Percentiles rank a stretch among this genome's conserved stretches.
Conservation (phyloP, 2,888 invertebrate genomes). For the Cryptophagus acutangulus region DNA sequence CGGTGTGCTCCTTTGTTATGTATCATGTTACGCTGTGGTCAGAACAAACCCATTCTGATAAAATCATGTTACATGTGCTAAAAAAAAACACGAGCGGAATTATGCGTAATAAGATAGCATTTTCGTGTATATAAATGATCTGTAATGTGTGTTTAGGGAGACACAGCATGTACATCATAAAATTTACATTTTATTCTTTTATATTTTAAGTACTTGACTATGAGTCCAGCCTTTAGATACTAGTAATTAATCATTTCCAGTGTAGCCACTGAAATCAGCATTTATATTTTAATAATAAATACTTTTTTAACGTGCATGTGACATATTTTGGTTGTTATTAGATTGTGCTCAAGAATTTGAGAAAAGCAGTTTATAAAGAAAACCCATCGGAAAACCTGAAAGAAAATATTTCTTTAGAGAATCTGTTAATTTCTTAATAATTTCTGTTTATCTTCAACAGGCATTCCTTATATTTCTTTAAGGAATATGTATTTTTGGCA, state of each 20-base stretch:
- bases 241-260: constrained; percentile 20
- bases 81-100: constrained; percentile 25
- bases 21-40: constrained; percentile 21
- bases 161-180: constrained; percentile 19
- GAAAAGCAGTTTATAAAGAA: too few species aligned
- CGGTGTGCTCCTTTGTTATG: constrained; percentile 13
- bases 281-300: too few species aligned
- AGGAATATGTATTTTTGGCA: too few species aligned
- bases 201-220: constrained; percentile 15
- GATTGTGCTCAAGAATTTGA: too few species aligned
- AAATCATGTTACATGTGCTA: constrained; percentile 27
- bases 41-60: constrained; percentile 24
- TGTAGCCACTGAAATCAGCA: constrained; percentile 9
- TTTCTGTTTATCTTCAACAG: too few species aligned
- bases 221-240: constrained; percentile 12
- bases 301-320: too few species aligned
- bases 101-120: constrained; percentile 35
- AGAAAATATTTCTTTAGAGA: too few species aligned
- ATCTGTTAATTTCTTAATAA: too few species aligned
- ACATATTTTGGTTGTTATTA: too few species aligned
- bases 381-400: too few species aligned
- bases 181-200: constrained; percentile 24
- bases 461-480: too few species aligned
- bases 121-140: constrained; percentile 32
- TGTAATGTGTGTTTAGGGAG: constrained; percentile 27